Evolutionary conservation across 2,113 vertebrate species (phyloP).

Genomic region (Casuarius casuarius): DNA sequence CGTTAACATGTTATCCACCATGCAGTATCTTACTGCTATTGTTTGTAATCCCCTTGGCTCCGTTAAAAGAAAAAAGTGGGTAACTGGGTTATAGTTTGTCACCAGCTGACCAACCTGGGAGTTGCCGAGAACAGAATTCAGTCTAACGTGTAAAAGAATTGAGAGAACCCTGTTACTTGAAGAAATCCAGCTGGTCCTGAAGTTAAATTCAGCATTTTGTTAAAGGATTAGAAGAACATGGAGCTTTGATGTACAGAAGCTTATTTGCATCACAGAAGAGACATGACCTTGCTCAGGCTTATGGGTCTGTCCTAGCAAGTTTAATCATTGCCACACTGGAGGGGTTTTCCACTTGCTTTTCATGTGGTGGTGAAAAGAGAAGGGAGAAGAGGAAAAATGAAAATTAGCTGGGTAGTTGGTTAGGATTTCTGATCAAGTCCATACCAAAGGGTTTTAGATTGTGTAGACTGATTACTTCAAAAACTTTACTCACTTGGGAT

Average conservation of each 20-base stretch:
- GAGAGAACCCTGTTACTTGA: background rate
- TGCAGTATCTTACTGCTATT: background rate
- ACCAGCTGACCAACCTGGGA: background rate
- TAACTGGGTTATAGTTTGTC: background rate
- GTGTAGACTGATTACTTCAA: background rate
- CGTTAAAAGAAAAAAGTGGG: background rate
- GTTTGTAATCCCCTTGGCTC: background rate
- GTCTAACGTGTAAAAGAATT: background rate
- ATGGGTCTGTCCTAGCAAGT: background rate
- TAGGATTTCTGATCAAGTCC: background rate
- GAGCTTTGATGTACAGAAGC: conserved; percentile 27
- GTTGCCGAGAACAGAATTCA: background rate
- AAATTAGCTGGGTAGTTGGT: background rate
- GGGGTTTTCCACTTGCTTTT: background rate
- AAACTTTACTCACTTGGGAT: background rate
- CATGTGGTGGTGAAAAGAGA: background rate
- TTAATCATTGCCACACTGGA: conserved; percentile 20
- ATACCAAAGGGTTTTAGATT: background rate
- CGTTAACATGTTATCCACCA: background rate
- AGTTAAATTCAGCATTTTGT: conserved; percentile 29
- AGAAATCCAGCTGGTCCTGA: conserved; percentile 11
- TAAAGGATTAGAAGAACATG: conserved; percentile 6
- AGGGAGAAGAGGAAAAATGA: background rate
- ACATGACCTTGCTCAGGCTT: conserved; percentile 1
- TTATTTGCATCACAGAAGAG: conserved; percentile 46